Conservation (phyloP, 92 coral and sea anemone species). For the Nematostella vectensis region DNA sequence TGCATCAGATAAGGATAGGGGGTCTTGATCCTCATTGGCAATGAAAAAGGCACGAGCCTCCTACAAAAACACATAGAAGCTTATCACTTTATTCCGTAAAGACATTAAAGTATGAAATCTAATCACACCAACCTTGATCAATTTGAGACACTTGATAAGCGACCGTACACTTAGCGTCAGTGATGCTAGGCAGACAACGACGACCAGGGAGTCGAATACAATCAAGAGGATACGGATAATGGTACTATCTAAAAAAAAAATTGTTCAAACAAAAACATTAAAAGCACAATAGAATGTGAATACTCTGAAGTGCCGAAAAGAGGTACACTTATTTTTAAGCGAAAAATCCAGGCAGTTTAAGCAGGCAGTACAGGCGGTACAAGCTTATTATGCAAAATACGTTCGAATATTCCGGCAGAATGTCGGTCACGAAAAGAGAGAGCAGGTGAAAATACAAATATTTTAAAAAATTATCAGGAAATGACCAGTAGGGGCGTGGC, state of each 20-base stretch:
- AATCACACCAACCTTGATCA: constrained; percentile 51
- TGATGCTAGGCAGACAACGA: constrained; percentile 52
- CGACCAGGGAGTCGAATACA: constrained; percentile 67
- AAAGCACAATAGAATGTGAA: too few species aligned
- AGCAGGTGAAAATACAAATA: too few species aligned
- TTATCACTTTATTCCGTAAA: neutral
- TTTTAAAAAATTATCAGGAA: too few species aligned
- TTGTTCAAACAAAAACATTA: too few species aligned
- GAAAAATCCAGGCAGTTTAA: too few species aligned
- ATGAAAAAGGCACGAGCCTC: constrained; percentile 61
- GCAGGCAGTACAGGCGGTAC: too few species aligned
- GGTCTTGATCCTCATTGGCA: constrained; percentile 23
- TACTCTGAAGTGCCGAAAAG: too few species aligned
- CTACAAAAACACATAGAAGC: constrained; percentile 15
- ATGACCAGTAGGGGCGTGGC: too few species aligned
- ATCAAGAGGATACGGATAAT: constrained; percentile 25
- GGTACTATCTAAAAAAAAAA: constrained; percentile 4
- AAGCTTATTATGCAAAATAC: too few species aligned
- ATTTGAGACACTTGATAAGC: constrained; percentile 43
- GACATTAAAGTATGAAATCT: neutral
- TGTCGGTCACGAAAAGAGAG: too few species aligned
- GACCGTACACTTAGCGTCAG: constrained; percentile 67
- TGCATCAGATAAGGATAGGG: constrained; percentile 55
- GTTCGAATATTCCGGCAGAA: too few species aligned
- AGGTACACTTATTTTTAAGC: too few species aligned